A percentile compares a stretch with the other conserved stretches of the same genome.
Evolutionary conservation across 2,113 vertebrate genomes (phyloP).

Genomic region (Sclerurus mexicanus): DNA sequence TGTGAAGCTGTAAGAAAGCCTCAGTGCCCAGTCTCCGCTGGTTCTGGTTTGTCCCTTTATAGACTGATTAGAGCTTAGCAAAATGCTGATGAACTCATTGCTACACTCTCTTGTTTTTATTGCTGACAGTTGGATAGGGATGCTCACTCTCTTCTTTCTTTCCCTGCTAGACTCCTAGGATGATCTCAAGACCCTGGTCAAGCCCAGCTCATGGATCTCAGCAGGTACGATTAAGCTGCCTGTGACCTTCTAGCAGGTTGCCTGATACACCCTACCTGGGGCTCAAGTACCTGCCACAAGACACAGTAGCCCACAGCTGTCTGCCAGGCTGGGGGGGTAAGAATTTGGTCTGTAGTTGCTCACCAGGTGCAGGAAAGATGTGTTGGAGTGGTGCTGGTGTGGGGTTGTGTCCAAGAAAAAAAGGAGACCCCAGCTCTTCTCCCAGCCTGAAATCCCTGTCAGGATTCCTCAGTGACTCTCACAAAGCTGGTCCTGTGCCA

Average conservation of each 20-base stretch:
- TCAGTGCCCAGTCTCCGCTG: not conserved
- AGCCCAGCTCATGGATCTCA: not conserved
- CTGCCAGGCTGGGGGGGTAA: not conserved
- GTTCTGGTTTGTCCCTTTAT: not conserved
- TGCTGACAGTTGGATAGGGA: not conserved
- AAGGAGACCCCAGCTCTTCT: not conserved
- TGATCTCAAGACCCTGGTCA: not conserved
- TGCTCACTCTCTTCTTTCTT: not conserved
- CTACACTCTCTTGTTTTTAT: not conserved
- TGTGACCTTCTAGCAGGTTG: not conserved
- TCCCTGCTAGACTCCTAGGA: not conserved
- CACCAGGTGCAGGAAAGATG: not conserved
- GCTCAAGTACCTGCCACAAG: not conserved
- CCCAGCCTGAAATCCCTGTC: not conserved
- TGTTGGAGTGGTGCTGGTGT: not conserved
- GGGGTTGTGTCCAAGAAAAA: not conserved
- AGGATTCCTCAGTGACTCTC: not conserved
- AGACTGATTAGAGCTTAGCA: not conserved
- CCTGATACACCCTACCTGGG: not conserved
- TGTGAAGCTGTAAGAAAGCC: not conserved
- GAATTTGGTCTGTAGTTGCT: not conserved
- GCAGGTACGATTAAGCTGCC: not conserved
- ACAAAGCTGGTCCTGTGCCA: not conserved
- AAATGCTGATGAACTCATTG: not conserved
- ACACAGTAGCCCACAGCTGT: accelerated